Evolutionary conservation across 1,140 invertebrate species (phyloP), one percentile per base, ranked within the genome.

Genomic region (Lepidostoma basale): DNA sequence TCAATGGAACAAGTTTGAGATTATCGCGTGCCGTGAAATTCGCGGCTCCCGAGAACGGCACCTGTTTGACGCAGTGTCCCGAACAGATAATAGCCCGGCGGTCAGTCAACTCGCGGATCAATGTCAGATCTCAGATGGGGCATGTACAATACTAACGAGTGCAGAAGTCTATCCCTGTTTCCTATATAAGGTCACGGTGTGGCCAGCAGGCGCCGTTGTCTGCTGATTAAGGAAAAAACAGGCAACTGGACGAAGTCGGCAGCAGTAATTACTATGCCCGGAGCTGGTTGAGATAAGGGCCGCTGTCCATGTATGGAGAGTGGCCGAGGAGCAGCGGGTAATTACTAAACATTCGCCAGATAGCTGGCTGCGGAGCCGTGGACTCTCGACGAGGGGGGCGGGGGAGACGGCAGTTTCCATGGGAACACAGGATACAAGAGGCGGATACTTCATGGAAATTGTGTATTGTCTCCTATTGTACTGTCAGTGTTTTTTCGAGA

Each of bases 251-350:
- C 18, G 39, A 45, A 52, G 39, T 58, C 47, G 25, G 33, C 16
- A 42, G 52, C 45, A 36, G 28, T 68, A 68, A 68, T 68, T 68
- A 68, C 67, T 68, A 68, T 62, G 67, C 67, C 60, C 44, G 42
- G 25, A 52, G 67, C 40, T 52, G 67, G 25, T 30, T 28, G 59
- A 62, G 67, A 68, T 68, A 68, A 68, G 67, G 54, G 20, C 64
- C 40, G 39, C 44, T 28, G 56, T 45, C 59, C 56, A 39, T 62
- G 58, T 54, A 54, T 12, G 67, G 60, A 36, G 30, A 23, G 30
- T 28, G 18, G 54, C 23, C 16, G 49, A 56, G 23, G 22, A 47
- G 28, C 60, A 47, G 60, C 14, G 28, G 14, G 52, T 67, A 58
- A 67, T 67, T 67, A 67, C 64, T 56, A 52, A 54, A 67, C 39